A percentile compares a stretch with the other conserved stretches of the same genome.
phyloP scores from a whole-genome alignment of 2,888 invertebrate species.

The Disparrhopalites patrizii region DNA sequence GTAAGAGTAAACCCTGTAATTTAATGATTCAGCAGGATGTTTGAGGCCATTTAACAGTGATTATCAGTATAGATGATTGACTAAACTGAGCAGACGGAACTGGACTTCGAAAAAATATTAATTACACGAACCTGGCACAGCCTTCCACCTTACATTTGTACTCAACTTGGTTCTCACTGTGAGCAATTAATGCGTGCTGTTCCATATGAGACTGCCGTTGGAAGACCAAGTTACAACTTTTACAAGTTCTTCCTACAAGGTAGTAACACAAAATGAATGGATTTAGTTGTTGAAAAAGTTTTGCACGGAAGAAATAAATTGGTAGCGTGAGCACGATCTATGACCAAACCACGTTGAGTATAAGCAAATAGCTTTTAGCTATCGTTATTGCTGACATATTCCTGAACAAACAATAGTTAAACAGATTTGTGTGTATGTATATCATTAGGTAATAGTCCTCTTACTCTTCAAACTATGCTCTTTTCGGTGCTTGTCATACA shows the following conservation, averaged over 20 bases:
- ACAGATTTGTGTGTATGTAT: too few relatives aligned
- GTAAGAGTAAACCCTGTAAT: conserved; percentile 36
- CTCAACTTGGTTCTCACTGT: conserved; percentile 28
- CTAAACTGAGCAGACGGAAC: background rate
- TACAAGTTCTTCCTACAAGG: conserved; percentile 18
- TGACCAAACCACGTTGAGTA: background rate
- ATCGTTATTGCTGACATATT: too few relatives aligned
- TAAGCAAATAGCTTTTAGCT: background rate
- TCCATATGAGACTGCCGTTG: conserved; percentile 29
- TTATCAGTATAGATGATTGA: conserved; percentile 2
- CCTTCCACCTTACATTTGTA: conserved; percentile 34
- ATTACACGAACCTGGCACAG: conserved; percentile 26
- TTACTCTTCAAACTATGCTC: background rate
- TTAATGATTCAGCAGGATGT: too few relatives aligned
- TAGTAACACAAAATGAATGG: background rate
- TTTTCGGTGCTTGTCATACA: background rate
- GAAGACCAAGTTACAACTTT: conserved; percentile 32
- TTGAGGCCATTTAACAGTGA: conserved; percentile 1
- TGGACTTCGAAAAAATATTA: background rate
- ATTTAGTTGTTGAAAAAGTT: too few relatives aligned
- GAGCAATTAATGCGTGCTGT: conserved; percentile 28
- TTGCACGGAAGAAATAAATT: background rate
- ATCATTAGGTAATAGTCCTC: background rate
- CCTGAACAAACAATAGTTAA: too few relatives aligned
- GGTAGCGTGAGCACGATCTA: background rate